Conservation (phyloP, 2,797 vertebrate genomes). For the Coregonus suidteri region DNA sequence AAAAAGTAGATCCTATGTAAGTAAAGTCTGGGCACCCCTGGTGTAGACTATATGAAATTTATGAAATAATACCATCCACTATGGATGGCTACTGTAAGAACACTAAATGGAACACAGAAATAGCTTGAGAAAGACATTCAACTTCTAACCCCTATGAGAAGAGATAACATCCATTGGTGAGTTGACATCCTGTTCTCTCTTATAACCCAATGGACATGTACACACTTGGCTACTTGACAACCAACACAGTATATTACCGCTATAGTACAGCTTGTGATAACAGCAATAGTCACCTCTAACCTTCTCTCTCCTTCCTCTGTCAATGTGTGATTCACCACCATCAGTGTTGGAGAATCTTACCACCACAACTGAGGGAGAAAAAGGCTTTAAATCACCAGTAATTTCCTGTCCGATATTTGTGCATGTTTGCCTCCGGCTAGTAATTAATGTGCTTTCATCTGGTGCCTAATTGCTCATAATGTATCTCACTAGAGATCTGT, state of each 20-base stretch:
- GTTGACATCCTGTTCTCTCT: too few species aligned
- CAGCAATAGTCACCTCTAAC: slow-evolving; percentile 4
- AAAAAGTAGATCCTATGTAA: too few species aligned
- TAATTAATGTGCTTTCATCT: slow-evolving; percentile 73
- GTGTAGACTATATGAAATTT: neutral
- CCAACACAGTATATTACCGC: neutral
- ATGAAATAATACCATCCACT: neutral
- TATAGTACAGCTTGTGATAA: neutral
- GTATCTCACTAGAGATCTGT: slow-evolving; percentile 66
- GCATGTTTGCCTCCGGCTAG: slow-evolving; percentile 64
- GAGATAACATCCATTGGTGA: neutral
- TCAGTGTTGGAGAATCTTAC: neutral
- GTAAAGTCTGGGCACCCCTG: too few species aligned
- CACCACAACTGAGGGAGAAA: slow-evolving; percentile 21
- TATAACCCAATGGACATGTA: neutral
- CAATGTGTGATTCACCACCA: neutral
- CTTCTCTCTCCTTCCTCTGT: neutral
- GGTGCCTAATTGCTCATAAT: slow-evolving; percentile 68
- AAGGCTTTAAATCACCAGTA: slow-evolving; percentile 43
- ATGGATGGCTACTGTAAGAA: neutral
- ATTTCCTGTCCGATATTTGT: slow-evolving; percentile 62
- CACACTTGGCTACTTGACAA: neutral
- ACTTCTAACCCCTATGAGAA: neutral
- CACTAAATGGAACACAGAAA: neutral
- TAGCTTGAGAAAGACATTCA: neutral